Evolutionary conservation across 2,113 vertebrate genomes (phyloP).

Genomic region (Anas platyrhynchos): DNA sequence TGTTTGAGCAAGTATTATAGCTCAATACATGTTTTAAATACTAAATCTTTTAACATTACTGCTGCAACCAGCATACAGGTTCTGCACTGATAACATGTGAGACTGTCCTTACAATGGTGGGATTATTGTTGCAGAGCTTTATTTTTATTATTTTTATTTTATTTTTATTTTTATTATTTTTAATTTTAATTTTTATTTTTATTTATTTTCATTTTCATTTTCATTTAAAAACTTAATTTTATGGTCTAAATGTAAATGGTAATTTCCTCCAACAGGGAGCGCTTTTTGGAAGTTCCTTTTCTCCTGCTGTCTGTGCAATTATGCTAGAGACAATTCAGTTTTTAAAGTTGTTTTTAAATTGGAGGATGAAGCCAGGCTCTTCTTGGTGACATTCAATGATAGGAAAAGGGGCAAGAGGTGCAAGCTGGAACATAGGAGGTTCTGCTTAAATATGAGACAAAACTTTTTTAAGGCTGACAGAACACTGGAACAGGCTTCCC

Average conservation of each 20-base stretch:
- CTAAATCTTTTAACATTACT: background rate
- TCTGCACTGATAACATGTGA: fast-evolving
- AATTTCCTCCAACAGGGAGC: background rate
- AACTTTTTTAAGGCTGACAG: no score
- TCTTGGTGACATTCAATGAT: no score
- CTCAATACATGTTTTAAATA: background rate
- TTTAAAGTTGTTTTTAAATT: background rate
- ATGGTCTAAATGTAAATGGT: background rate
- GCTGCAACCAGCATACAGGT: background rate
- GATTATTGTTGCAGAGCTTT: background rate
- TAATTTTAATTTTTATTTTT: background rate
- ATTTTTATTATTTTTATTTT: no score
- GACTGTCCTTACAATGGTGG: background rate
- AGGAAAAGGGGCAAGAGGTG: no score
- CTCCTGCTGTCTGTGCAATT: background rate
- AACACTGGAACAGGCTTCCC: no score
- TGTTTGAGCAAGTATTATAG: background rate
- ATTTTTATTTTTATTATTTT: background rate
- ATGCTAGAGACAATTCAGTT: background rate
- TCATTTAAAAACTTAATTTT: background rate
- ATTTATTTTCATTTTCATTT: background rate
- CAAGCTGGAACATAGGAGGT: no score
- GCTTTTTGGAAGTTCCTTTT: background rate
- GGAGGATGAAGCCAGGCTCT: no score
- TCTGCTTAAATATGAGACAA: no score